These are phyloP conservation scores for Halictus ligatus DNA, from an alignment of 2,888 invertebrate species.

Conservation along the genomic window DNA sequence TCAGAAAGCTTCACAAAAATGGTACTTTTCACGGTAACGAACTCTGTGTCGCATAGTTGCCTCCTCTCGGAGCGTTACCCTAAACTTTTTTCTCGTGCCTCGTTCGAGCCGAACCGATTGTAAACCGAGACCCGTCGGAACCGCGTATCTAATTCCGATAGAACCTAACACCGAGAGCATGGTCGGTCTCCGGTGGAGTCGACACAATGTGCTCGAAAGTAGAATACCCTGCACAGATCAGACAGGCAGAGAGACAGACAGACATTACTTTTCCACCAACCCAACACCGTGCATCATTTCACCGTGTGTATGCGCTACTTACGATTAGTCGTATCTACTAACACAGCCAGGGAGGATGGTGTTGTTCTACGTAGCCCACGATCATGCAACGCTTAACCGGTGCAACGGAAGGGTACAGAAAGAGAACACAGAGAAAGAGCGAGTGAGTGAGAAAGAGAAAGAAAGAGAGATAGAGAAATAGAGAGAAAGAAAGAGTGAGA, in stretches of 20 bases:
- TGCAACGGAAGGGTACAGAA: conserved; percentile 12
- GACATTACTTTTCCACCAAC: not conserved
- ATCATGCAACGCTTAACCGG: conserved; percentile 42
- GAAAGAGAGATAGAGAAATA: not conserved
- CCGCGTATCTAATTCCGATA: not conserved
- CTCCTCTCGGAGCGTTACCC: too few species aligned
- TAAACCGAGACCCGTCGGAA: not conserved
- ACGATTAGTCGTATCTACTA: conserved; percentile 10
- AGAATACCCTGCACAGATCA: too few species aligned
- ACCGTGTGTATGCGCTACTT: conserved; percentile 13
- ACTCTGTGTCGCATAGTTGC: too few species aligned
- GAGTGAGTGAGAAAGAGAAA: not conserved
- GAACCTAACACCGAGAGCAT: too few species aligned
- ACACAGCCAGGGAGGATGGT: conserved; percentile 4
- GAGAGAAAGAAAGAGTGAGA: not conserved
- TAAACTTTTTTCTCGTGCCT: too few species aligned
- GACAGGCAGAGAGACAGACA: too few species aligned
- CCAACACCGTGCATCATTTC: conserved; percentile 31
- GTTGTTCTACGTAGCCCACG: conserved; percentile 22
- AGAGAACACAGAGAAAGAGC: not conserved
- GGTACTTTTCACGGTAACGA: too few species aligned
- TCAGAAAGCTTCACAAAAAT: too few species aligned
- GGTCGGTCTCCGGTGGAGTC: not conserved
- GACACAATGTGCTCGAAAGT: not conserved
- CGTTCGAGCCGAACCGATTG: too few species aligned